phyloP scores from a whole-genome alignment of 2,113 vertebrate species.

The Plestiodon gilberti region DNA sequence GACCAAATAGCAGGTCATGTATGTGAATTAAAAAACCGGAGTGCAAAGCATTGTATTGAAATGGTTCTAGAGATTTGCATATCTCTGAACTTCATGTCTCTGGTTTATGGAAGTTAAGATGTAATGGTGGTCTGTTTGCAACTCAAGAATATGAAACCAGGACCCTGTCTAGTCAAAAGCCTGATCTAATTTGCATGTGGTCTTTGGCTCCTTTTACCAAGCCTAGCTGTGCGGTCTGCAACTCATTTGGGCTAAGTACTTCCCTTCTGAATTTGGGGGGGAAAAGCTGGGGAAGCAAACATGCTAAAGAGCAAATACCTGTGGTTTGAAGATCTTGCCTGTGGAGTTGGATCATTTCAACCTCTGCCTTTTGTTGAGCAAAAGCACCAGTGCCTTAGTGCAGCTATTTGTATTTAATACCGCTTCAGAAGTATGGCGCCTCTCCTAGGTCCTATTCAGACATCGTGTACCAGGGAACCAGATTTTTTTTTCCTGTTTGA shows the following conservation, averaged over 20 bases:
- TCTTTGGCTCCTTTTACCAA: conserved; percentile 1
- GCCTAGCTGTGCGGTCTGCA: conserved; percentile 9
- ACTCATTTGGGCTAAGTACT: conserved; percentile 10
- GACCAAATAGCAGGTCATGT: too few relatives aligned
- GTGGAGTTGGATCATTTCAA: not conserved
- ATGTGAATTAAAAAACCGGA: too few relatives aligned
- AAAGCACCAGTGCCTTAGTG: not conserved
- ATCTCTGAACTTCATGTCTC: not conserved
- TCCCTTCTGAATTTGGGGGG: not conserved
- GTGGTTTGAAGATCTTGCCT: conserved; percentile 20
- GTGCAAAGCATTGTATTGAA: too few relatives aligned
- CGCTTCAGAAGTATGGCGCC: not conserved
- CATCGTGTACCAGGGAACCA: not conserved
- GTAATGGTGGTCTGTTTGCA: not conserved
- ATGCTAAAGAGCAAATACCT: conserved; percentile 19
- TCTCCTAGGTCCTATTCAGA: too few relatives aligned
- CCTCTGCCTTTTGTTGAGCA: not conserved
- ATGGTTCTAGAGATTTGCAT: conserved; percentile 17
- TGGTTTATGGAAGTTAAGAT: not conserved
- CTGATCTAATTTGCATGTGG: conserved; percentile 23
- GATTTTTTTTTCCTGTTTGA: not conserved
- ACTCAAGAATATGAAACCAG: not conserved
- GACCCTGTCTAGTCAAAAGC: not conserved
- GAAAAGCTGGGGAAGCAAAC: not conserved
- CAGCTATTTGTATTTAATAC: not conserved